phyloP scores from a whole-genome alignment of 2,888 invertebrate genomes.

The Acanthosoma haemorrhoidale region DNA sequence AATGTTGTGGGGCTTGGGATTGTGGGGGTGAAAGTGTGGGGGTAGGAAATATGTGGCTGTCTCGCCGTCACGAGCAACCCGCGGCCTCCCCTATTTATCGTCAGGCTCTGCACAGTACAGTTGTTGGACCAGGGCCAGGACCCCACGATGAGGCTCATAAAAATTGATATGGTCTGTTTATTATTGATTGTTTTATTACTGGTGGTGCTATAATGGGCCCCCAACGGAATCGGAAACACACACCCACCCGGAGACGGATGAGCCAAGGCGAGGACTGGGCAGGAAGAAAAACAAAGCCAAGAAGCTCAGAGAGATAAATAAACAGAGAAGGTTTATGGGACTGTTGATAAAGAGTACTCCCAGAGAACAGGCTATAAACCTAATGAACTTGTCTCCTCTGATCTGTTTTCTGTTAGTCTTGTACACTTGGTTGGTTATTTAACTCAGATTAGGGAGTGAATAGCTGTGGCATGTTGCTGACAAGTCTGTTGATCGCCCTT shows the following conservation, averaged over 20 bases:
- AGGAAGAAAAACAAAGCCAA: background rate
- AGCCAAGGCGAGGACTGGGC: background rate
- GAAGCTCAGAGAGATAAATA: background rate
- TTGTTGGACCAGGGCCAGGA: constrained; percentile 10
- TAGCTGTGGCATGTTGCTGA: too few species aligned
- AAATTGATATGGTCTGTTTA: constrained; percentile 20
- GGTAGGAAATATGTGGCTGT: constrained; percentile 13
- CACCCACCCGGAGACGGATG: too few species aligned
- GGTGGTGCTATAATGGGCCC: too few species aligned
- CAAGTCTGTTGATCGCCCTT: too few species aligned
- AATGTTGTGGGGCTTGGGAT: background rate
- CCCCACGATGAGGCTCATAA: background rate
- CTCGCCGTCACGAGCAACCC: constrained; percentile 4
- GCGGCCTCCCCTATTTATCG: constrained; percentile 17
- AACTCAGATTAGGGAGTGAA: too few species aligned
- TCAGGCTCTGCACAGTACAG: constrained; percentile 1
- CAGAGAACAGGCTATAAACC: too few species aligned
- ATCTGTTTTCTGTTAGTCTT: too few species aligned
- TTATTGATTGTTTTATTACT: constrained; percentile 25
- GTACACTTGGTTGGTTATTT: too few species aligned
- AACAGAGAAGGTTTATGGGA: background rate
- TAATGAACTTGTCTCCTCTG: background rate
- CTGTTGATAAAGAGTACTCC: constrained; percentile 11
- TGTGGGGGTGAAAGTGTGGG: background rate
- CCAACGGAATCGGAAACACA: background rate